Conservation (phyloP, 2,113 vertebrate species). For the Rhinopomastus cyanomelas region DNA sequence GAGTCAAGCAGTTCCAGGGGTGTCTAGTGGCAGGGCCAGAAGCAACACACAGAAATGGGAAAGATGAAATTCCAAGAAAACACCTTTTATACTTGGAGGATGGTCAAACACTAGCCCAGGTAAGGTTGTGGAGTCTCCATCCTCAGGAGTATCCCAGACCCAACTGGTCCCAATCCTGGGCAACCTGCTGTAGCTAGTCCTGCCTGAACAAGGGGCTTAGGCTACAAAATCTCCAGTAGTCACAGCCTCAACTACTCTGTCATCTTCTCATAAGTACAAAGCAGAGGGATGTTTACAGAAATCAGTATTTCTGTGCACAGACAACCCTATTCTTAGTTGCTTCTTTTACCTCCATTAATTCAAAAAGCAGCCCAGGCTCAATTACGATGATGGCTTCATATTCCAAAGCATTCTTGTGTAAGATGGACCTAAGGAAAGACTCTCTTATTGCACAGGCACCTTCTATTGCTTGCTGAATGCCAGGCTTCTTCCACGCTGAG, state of each 20-base stretch:
- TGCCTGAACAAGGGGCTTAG: background rate
- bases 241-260: fast-evolving
- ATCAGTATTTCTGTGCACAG: background rate
- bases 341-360: conserved; percentile 91
- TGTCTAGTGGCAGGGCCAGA: background rate
- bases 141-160: background rate
- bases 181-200: background rate
- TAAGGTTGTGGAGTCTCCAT: background rate
- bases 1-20: background rate
- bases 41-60: background rate
- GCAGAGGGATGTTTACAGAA: background rate
- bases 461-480: conserved; percentile 91
- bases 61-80: background rate
- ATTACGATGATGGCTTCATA: conserved; percentile 86
- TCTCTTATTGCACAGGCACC: conserved; percentile 90
- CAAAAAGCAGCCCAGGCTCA: conserved; percentile 90
- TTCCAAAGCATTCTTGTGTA: conserved; percentile 82
- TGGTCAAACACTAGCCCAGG: no score
- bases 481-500: conserved; percentile 90
- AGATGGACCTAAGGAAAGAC: conserved; percentile 88
- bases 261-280: background rate
- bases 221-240: background rate
- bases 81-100: background rate
- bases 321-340: background rate
- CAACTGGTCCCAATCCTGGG: background rate